A percentile compares a stretch with the other conserved stretches of the same genome.
These are phyloP conservation scores for Accipiter virgatus DNA, from an alignment of 2,113 vertebrate genomes.

Conservation along the genomic window DNA sequence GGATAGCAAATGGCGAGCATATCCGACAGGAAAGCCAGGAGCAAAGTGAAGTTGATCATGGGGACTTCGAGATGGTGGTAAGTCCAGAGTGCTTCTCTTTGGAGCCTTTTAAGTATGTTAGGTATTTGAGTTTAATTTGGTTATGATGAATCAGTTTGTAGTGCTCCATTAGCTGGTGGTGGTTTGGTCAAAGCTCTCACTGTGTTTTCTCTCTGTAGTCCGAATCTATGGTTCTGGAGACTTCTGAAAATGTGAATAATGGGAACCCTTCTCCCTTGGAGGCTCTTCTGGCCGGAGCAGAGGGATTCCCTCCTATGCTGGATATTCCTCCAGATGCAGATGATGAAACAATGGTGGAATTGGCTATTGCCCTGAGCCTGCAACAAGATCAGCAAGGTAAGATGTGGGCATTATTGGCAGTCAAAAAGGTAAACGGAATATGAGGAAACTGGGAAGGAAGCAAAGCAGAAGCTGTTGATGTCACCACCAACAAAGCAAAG, in stretches of 20 bases:
- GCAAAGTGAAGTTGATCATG: constrained; percentile 93
- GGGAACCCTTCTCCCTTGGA: constrained; percentile 96
- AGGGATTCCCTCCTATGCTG: constrained; percentile 97
- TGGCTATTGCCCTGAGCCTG: constrained; percentile 96
- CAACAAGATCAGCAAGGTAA: constrained; percentile 98
- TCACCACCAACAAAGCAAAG: background rate
- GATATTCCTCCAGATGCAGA: constrained; percentile 98
- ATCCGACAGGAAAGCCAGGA: constrained; percentile 93
- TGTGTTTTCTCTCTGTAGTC: constrained; percentile 75
- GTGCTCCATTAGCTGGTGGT: background rate
- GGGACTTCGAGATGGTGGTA: constrained; percentile 99
- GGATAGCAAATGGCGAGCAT: constrained; percentile 85
- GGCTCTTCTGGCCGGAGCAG: constrained; percentile 93
- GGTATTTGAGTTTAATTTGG: background rate
- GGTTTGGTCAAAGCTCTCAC: background rate
- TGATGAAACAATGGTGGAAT: constrained; percentile 98
- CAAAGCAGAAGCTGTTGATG: background rate
- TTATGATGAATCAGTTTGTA: background rate
- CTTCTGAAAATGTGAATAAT: constrained; percentile 93
- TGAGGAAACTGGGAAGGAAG: background rate
- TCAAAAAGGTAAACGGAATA: background rate
- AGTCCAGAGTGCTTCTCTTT: constrained; percentile 53
- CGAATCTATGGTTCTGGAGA: constrained; percentile 97
- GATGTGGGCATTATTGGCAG: background rate
- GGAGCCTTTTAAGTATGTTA: background rate